Conservation (phyloP, 2,888 invertebrate genomes). For the Choristoneura rosaceana region DNA sequence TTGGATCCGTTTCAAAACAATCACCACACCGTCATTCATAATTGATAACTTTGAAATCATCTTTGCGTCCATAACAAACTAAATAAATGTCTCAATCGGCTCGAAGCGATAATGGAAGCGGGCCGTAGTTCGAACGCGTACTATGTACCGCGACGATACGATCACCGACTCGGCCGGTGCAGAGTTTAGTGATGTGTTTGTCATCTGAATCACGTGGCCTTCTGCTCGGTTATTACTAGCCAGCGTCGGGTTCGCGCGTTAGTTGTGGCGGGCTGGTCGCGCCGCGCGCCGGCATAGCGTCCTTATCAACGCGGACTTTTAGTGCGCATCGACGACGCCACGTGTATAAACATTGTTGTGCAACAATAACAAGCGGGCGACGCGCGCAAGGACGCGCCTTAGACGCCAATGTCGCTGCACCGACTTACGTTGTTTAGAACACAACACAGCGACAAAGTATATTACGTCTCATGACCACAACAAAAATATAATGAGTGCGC, state of each 20-base stretch:
- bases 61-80: slow-evolving; percentile 13
- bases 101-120: slow-evolving; percentile 41
- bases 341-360: slow-evolving; percentile 84
- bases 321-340: slow-evolving; percentile 76
- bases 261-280: slow-evolving; percentile 75
- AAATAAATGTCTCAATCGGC: slow-evolving; percentile 34
- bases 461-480: slow-evolving; percentile 51
- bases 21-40: slow-evolving; percentile 27
- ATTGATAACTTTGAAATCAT: slow-evolving; percentile 26
- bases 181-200: slow-evolving; percentile 71
- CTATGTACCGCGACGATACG: slow-evolving; percentile 56
- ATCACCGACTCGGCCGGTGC: slow-evolving; percentile 61
- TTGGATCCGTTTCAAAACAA: slow-evolving; percentile 32
- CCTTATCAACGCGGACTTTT: slow-evolving; percentile 71
- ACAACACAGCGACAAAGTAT: slow-evolving; percentile 51
- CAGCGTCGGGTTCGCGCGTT: slow-evolving; percentile 73
- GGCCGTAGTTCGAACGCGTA: slow-evolving; percentile 41
- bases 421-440: slow-evolving; percentile 57
- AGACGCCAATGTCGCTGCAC: slow-evolving; percentile 57
- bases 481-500: slow-evolving; percentile 58
- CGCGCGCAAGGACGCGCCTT: slow-evolving; percentile 71
- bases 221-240: slow-evolving; percentile 74
- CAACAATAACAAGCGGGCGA: slow-evolving; percentile 80
- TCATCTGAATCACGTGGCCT: slow-evolving; percentile 82
- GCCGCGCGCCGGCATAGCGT: slow-evolving; percentile 72